Conservation (phyloP, 2,797 vertebrate species). For the Gymnocypris eckloni region DNA sequence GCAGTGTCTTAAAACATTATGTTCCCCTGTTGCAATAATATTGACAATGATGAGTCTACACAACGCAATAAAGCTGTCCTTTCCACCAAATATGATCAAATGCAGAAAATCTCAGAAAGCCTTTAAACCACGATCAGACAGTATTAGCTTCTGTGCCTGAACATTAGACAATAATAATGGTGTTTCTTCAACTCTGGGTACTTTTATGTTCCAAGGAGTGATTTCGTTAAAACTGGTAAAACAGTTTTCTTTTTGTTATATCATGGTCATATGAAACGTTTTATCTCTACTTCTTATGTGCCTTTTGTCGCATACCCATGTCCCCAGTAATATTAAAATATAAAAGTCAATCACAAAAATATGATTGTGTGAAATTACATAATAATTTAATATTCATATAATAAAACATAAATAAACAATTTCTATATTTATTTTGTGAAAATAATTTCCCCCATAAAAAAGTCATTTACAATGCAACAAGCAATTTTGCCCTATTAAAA, state of each 20-base stretch:
- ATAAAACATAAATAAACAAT: not conserved
- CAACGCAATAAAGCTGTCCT: not conserved
- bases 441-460: not conserved
- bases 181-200: not conserved
- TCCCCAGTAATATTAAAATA: not conserved
- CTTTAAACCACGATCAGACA: not conserved
- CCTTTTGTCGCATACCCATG: not conserved
- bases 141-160: not conserved
- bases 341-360: not conserved
- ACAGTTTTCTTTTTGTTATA: not conserved
- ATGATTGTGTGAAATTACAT: not conserved
- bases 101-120: not conserved
- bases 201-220: not conserved
- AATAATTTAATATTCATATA: not conserved
- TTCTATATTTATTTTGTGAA: not conserved
- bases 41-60: not conserved
- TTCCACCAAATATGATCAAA: not conserved
- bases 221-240: not conserved
- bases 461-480: not conserved
- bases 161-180: not conserved
- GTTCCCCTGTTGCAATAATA: slow-evolving; percentile 20
- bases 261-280: not conserved
- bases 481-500: not conserved
- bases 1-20: slow-evolving; percentile 18
- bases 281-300: not conserved